phyloP scores from a whole-genome alignment of 1,140 invertebrate species.

The Aphelinus atriplicis region DNA sequence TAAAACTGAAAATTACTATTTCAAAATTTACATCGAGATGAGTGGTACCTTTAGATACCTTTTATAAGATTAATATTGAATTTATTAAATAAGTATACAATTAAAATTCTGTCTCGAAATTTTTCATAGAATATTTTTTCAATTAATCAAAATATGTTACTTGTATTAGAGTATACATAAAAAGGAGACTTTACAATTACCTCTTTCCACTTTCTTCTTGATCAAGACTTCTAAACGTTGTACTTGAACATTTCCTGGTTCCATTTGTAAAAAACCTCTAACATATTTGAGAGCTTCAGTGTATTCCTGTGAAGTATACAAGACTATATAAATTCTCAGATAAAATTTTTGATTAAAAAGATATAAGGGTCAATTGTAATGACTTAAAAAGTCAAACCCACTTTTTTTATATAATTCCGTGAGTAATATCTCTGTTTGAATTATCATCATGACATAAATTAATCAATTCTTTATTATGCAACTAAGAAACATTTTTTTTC shows the following conservation, averaged over 20 bases:
- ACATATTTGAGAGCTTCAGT: constrained; percentile 84
- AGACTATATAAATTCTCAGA: neutral
- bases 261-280: constrained; percentile 83
- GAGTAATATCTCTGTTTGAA: too few relatives aligned
- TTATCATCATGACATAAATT: neutral
- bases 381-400: too few relatives aligned
- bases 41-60: too few relatives aligned
- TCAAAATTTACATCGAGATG: neutral
- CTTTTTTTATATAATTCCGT: too few relatives aligned
- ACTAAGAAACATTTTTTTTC: too few relatives aligned
- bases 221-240: constrained; percentile 81
- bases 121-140: too few relatives aligned
- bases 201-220: constrained; percentile 88
- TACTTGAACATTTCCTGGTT: constrained; percentile 93
- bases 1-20: constrained; percentile 22
- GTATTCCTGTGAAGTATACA: constrained; percentile 74
- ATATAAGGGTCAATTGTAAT: too few relatives aligned
- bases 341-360: too few relatives aligned
- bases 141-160: too few relatives aligned
- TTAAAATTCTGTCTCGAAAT: too few relatives aligned
- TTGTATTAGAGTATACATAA: constrained; percentile 17
- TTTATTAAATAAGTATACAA: too few relatives aligned
- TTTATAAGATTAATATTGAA: too few relatives aligned
- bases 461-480: neutral
- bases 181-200: constrained; percentile 55